phyloP scores from a whole-genome alignment of 2,888 invertebrate species.

The Phengaris alcon region DNA sequence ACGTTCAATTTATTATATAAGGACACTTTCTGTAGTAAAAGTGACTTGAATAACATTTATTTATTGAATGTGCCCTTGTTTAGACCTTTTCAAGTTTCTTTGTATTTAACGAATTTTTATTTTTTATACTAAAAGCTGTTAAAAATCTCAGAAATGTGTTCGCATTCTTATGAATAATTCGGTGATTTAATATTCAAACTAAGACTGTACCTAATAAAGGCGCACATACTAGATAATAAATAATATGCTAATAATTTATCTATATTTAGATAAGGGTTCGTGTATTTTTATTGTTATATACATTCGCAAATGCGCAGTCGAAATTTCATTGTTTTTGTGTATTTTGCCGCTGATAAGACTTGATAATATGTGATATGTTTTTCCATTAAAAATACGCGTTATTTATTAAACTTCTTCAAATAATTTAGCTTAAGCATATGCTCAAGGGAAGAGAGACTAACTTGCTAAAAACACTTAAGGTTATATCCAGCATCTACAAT shows the following conservation, averaged over 20 bases:
- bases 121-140: background rate
- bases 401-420: no score
- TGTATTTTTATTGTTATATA: conserved; percentile 9
- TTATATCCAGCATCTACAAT: no score
- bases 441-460: no score
- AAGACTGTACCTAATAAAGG: background rate
- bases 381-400: background rate
- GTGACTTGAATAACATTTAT: background rate
- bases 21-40: conserved; percentile 1
- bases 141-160: background rate
- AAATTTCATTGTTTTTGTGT: background rate
- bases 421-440: no score
- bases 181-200: background rate
- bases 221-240: background rate
- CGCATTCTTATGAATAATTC: background rate
- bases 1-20: conserved; percentile 5
- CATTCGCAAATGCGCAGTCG: conserved; percentile 3
- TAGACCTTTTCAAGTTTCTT: background rate
- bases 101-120: background rate
- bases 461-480: no score
- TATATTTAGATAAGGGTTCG: conserved; percentile 1
- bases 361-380: background rate
- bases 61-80: background rate
- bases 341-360: conserved; percentile 1
- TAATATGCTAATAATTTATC: background rate